A percentile compares a stretch with the other conserved stretches of the same genome.
These are phyloP conservation scores for Pachyseris speciosa DNA, from an alignment of 64 coral and sea anemone genomes.

Conservation along the genomic window DNA sequence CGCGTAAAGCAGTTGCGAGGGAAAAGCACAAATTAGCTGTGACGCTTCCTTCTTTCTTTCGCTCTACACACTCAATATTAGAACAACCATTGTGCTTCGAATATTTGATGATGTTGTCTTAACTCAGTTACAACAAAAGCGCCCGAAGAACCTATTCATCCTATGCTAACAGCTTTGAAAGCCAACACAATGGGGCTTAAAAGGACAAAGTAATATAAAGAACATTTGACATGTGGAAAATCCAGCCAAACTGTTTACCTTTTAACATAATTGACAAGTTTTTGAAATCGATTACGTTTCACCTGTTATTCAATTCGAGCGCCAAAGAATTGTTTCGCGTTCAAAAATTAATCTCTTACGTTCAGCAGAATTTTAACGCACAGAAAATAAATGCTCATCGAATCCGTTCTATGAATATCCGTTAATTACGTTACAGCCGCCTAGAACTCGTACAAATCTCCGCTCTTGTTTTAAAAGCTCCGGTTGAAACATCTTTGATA, in stretches of 20 bases:
- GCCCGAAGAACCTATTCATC: conserved; percentile 43
- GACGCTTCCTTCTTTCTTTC: not conserved
- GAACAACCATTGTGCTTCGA: not conserved
- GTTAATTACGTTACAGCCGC: not conserved
- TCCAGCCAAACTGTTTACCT: conserved; percentile 80
- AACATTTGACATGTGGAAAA: conserved; percentile 82
- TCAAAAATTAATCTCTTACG: no score
- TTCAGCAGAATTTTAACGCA: no score
- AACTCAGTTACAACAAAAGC: conserved; percentile 58
- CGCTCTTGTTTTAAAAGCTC: no score
- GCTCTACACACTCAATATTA: not conserved
- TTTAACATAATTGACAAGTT: conserved; percentile 74
- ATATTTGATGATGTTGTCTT: conserved; percentile 57
- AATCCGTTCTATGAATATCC: not conserved
- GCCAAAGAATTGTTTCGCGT: conserved; percentile 7
- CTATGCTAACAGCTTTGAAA: conserved; percentile 63
- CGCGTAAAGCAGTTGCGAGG: not conserved
- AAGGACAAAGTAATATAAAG: conserved; percentile 77
- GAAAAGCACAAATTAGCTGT: no score
- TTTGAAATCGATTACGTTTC: conserved; percentile 72
- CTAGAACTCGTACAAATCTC: not conserved
- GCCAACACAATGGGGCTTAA: conserved; percentile 70
- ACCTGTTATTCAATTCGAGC: conserved; percentile 67
- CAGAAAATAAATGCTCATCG: not conserved
- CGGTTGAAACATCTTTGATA: not conserved